Percentiles rank a stretch among this genome's conserved stretches.
Conservation (phyloP, 2,888 invertebrate genomes). For the Luperina testacea region DNA sequence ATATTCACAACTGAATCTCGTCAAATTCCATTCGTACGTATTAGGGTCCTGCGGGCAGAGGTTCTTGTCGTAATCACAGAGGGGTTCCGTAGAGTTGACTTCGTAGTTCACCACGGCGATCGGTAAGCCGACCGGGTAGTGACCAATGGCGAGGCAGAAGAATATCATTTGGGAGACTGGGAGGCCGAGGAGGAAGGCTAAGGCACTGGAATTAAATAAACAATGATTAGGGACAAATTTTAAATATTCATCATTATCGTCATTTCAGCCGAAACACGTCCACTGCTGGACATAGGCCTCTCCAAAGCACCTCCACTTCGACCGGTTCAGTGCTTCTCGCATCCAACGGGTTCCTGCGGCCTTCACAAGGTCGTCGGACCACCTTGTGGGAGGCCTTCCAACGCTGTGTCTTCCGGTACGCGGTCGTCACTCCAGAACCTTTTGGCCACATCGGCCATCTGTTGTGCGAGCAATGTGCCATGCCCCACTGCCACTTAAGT, state of each 20-base stretch:
- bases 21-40: conserved; percentile 89
- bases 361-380: no score
- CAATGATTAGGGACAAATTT: neutral
- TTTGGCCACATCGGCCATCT: no score
- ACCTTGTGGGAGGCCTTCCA: no score
- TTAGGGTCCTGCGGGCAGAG: conserved; percentile 88
- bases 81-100: conserved; percentile 84
- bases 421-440: no score
- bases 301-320: no score
- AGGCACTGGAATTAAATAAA: conserved; percentile 88
- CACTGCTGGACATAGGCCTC: no score
- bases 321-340: no score
- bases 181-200: conserved; percentile 95
- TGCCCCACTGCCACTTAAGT: no score
- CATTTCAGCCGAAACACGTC: no score
- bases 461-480: no score
- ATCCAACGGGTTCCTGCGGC: no score
- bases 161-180: conserved; percentile 96
- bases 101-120: conserved; percentile 96
- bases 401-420: no score
- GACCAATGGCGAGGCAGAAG: conserved; percentile 97
- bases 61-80: conserved; percentile 85
- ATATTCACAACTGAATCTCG: conserved; percentile 94
- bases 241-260: neutral
- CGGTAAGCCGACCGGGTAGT: conserved; percentile 94